Evolutionary conservation across 2,797 vertebrate species (phyloP).

Genomic region (Vespertilio murinus): DNA sequence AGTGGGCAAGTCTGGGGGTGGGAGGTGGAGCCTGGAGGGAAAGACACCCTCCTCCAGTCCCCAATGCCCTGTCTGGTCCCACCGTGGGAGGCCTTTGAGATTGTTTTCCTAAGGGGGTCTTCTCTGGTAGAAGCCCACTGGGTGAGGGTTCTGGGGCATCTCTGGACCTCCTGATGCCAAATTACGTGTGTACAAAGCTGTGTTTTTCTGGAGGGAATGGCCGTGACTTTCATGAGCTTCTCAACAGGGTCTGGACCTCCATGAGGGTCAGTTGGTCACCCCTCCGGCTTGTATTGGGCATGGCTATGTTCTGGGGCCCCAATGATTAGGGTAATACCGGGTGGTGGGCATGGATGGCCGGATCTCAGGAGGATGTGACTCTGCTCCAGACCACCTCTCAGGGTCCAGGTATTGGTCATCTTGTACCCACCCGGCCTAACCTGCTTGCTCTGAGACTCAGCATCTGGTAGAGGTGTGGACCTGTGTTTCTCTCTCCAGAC

Average conservation of each 20-base stretch:
- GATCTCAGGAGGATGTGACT: not conserved
- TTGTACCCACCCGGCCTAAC: accelerated
- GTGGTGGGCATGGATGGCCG: not conserved
- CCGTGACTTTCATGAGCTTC: not conserved
- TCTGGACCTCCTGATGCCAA: not conserved
- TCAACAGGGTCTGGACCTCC: not conserved
- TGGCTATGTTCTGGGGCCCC: not conserved
- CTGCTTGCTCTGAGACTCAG: not conserved
- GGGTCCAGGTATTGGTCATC: not conserved
- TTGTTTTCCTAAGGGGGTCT: not conserved
- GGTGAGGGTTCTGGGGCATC: not conserved
- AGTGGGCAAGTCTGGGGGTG: not conserved
- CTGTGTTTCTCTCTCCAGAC: slow-evolving; percentile 78
- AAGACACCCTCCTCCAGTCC: not conserved
- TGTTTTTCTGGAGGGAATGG: not conserved
- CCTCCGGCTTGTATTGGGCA: not conserved
- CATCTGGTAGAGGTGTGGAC: not conserved
- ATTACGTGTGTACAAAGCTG: not conserved
- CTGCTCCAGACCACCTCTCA: not conserved
- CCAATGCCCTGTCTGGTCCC: not conserved
- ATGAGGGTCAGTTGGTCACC: not conserved
- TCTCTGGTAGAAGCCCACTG: not conserved
- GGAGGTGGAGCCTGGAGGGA: accelerated
- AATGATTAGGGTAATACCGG: accelerated
- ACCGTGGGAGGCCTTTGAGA: not conserved